phyloP scores from a whole-genome alignment of 2,797 vertebrate species.

The Botia almorhae region DNA sequence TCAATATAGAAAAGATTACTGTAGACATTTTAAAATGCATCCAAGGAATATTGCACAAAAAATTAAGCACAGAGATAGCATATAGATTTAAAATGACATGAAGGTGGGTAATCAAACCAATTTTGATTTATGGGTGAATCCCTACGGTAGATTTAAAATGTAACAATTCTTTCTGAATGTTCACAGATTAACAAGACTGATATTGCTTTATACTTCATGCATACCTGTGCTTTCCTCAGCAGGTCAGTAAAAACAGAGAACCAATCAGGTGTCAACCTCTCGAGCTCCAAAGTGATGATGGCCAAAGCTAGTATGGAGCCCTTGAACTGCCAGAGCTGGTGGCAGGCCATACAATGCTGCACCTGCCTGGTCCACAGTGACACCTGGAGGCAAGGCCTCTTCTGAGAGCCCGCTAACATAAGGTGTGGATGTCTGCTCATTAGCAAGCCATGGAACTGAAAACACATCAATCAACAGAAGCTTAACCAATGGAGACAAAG shows the following conservation, averaged over 20 bases:
- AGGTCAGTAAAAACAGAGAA: conserved; percentile 87
- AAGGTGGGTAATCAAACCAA: not conserved
- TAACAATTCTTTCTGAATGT: not conserved
- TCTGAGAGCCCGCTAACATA: conserved; percentile 81
- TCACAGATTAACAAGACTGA: not conserved
- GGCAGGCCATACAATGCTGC: conserved; percentile 98
- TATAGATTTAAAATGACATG: no score
- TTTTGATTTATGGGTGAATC: not conserved
- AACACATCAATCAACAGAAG: conserved; percentile 34
- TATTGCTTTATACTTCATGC: not conserved
- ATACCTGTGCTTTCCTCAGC: conserved; percentile 92
- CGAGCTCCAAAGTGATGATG: conserved; percentile 98
- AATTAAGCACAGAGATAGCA: no score
- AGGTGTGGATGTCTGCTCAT: conserved; percentile 82
- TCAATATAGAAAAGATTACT: no score
- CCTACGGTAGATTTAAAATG: not conserved
- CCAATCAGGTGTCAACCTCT: conserved; percentile 86
- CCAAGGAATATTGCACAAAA: no score
- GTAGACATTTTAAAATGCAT: no score
- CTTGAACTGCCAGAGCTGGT: conserved; percentile 97
- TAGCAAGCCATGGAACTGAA: conserved; percentile 86
- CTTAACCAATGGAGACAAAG: conserved; percentile 17
- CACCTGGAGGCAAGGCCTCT: conserved; percentile 89
- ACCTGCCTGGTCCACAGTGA: conserved; percentile 94
- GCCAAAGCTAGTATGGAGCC: conserved; percentile 96